Percentiles rank a stretch among this genome's conserved stretches.
phyloP scores from a whole-genome alignment of 1,140 invertebrate species.

The Pseudomyrmex dendroicus region DNA sequence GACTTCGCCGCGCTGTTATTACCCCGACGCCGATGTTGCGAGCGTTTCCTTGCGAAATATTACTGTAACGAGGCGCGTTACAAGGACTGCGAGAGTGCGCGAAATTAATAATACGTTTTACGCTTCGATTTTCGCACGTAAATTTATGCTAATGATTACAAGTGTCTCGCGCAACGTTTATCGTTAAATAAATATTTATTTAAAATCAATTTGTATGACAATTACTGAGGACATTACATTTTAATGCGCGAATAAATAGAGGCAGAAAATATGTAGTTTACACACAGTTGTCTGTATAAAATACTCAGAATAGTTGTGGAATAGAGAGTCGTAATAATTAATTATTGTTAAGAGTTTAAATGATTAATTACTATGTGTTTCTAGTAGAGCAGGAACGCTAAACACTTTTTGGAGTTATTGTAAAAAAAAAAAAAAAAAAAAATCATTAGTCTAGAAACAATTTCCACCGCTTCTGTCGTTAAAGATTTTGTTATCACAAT shows the following conservation, averaged over 20 bases:
- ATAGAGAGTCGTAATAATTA: background rate
- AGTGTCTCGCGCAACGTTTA: background rate
- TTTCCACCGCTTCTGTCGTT: constrained; percentile 32
- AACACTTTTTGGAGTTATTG: too few species aligned
- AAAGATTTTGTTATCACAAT: constrained; percentile 19
- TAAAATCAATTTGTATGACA: background rate
- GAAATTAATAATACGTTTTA: background rate
- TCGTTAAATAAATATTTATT: background rate
- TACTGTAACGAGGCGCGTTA: background rate
- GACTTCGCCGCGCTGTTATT: constrained; percentile 32
- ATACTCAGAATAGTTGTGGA: background rate
- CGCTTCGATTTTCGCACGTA: background rate
- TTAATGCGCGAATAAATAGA: background rate
- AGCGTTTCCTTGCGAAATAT: constrained; percentile 39
- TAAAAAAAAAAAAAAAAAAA: too few species aligned
- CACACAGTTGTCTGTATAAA: background rate
- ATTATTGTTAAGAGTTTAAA: background rate
- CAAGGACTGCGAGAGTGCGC: too few species aligned
- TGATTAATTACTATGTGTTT: background rate
- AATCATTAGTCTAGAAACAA: background rate
- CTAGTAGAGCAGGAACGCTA: too few species aligned
- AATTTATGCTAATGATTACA: background rate
- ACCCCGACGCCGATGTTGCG: background rate
- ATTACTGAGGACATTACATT: background rate
- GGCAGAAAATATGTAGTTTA: background rate